A percentile compares a stretch with the other conserved stretches of the same genome.
Conservation (phyloP, 2,888 invertebrate genomes). For the Hymenopus coronatus region DNA sequence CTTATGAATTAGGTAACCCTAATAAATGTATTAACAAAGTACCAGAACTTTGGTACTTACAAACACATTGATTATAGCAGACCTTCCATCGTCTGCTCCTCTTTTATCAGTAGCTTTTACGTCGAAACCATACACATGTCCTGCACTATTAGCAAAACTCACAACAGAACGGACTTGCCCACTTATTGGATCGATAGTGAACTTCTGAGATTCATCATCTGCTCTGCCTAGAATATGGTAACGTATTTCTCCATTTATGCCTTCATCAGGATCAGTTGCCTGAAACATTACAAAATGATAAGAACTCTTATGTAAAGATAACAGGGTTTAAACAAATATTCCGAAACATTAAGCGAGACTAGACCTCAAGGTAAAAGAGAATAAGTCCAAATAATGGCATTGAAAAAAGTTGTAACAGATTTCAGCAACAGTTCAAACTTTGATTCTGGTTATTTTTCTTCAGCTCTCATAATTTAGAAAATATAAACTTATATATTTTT, state of each 20-base stretch:
- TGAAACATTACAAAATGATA: constrained; percentile 40
- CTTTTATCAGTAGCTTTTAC: constrained; percentile 81
- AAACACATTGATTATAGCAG: constrained; percentile 81
- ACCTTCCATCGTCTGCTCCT: constrained; percentile 78
- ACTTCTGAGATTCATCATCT: constrained; percentile 70
- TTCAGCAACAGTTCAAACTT: too few relatives aligned
- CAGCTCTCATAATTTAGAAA: too few relatives aligned
- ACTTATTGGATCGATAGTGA: constrained; percentile 72
- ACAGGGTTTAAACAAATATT: neutral
- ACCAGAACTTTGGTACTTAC: constrained; percentile 53
- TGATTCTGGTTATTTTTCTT: too few relatives aligned
- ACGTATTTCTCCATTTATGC: constrained; percentile 73
- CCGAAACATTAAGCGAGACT: too few relatives aligned
- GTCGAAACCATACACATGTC: constrained; percentile 79
- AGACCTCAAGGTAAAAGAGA: too few relatives aligned
- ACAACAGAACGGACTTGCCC: constrained; percentile 74
- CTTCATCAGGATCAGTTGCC: constrained; percentile 73
- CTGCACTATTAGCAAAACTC: constrained; percentile 65
- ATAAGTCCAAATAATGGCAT: too few relatives aligned
- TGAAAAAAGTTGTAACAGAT: too few relatives aligned
- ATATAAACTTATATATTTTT: too few relatives aligned
- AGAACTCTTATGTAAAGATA: neutral
- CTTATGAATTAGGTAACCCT: too few relatives aligned
- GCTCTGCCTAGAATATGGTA: constrained; percentile 66
- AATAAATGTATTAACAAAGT: too few relatives aligned